Evolutionary conservation across 2,113 vertebrate species (phyloP).

Genomic region (Salvator merianae): DNA sequence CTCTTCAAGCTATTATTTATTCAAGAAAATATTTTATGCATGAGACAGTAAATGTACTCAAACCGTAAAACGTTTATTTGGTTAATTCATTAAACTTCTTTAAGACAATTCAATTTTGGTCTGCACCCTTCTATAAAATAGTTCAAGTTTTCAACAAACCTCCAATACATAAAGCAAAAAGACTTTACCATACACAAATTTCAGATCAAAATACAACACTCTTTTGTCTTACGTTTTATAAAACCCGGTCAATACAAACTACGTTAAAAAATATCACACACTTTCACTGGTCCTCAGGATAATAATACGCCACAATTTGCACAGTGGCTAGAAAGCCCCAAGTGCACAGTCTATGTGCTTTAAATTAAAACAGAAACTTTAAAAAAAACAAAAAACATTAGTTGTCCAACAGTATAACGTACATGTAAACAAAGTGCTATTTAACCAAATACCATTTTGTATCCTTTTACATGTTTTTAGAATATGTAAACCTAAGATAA

Average conservation of each 20-base stretch:
- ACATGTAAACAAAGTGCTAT: slow-evolving; percentile 65
- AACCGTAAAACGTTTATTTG: slow-evolving; percentile 78
- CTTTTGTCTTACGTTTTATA: slow-evolving; percentile 79
- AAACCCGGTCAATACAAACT: slow-evolving; percentile 81
- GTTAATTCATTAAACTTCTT: slow-evolving; percentile 78
- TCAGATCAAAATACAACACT: slow-evolving; percentile 84
- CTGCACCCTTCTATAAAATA: slow-evolving; percentile 80
- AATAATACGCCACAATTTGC: slow-evolving; percentile 74
- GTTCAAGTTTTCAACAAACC: slow-evolving; percentile 82
- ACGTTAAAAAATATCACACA: slow-evolving; percentile 83
- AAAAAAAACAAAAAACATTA: slow-evolving; percentile 29
- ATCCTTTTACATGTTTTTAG: slow-evolving; percentile 24
- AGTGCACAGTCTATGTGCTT: slow-evolving; percentile 63
- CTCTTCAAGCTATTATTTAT: slow-evolving; percentile 29
- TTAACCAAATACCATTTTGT: slow-evolving; percentile 52
- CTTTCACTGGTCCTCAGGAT: slow-evolving; percentile 76
- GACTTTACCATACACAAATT: slow-evolving; percentile 80
- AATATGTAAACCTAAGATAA: slow-evolving; percentile 55
- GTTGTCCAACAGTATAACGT: slow-evolving; percentile 46
- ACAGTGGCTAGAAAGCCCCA: slow-evolving; percentile 63
- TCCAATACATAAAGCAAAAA: slow-evolving; percentile 79
- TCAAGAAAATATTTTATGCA: background rate
- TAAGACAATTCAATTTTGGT: slow-evolving; percentile 77
- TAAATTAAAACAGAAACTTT: slow-evolving; percentile 4
- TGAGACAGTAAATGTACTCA: slow-evolving; percentile 57